A percentile compares a stretch with the other conserved stretches of the same genome.
Evolutionary conservation across 2,113 vertebrate genomes (phyloP).

Genomic region (Ameiurus melas): DNA sequence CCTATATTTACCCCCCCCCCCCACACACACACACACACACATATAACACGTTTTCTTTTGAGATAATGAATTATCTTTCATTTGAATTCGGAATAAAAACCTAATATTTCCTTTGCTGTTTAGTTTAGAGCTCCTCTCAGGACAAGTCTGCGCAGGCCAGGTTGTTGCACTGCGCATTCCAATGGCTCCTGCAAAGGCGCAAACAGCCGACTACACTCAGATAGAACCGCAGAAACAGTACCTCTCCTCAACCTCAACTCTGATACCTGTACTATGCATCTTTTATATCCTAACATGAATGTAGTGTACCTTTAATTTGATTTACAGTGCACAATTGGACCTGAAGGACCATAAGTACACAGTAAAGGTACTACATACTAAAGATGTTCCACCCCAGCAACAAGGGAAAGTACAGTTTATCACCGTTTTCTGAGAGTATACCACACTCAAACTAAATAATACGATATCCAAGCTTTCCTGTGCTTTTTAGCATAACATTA

Average conservation of each 20-base stretch:
- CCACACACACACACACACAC: neutral
- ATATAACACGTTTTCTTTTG: neutral
- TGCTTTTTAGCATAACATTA: neutral
- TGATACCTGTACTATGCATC: neutral
- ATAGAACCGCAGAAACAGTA: neutral
- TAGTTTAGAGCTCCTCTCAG: constrained; percentile 37
- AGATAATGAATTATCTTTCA: neutral
- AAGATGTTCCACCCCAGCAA: neutral
- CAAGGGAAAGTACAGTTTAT: neutral
- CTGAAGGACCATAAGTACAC: neutral
- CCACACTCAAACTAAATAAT: neutral
- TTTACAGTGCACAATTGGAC: neutral
- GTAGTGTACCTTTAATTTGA: neutral
- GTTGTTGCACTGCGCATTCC: constrained; percentile 68
- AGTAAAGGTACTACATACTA: neutral
- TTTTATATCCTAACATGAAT: neutral
- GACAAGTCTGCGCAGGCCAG: constrained; percentile 73
- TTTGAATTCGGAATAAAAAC: neutral
- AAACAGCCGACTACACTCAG: neutral
- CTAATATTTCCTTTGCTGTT: neutral
- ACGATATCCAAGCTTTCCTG: neutral
- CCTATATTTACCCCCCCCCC: neutral
- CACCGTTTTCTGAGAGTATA: neutral
- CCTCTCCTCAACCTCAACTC: neutral
- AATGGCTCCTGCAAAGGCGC: constrained; percentile 27